Evolutionary conservation across 35 echinoderm and acorn worm genomes (phyloP), one percentile per base, ranked within the genome.

Genomic region (Hemicentrotus pulcherrimus): DNA sequence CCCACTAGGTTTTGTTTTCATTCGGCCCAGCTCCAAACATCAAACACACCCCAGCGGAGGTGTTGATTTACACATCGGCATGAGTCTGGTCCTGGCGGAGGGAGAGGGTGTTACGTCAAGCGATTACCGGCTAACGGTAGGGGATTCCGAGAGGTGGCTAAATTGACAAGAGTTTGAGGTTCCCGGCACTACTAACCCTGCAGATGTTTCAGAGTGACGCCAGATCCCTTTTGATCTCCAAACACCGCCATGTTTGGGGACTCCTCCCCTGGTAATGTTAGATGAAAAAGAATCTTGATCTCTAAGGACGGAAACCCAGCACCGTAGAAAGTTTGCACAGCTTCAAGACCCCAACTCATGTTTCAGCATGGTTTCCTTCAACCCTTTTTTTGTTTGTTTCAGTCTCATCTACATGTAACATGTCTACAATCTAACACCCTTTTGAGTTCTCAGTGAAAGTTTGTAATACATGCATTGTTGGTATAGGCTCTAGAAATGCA

Each of bases 11-110:
- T 78, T 22, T 78, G 65, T 78, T 78, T 78, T 78, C 65, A 78
- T 78, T 78, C 19, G 65, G 28, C 65, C 65, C 19, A 28, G 65
- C 65, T 78, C 65, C 22, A 28, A 78, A 78, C 22, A 78, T 78
- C 65, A 90, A 35, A 90, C 88, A 32, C 88, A 90, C 88, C 19
- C 88, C 88, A n/a, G 5, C 24, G 46, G 32, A 90, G 88, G 88
- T 90, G 88, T 90, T 90, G 88, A 90, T 90, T 90, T 90, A 90
- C 88, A 47, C 88, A 90, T 33, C 32, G 22, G 32, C 15, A 8
- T 45, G n/a, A 15, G 18, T 22, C 18, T 30, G 6, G 46, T 90
- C 88, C 88, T 33, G 7, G 52, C 52, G 52, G 52, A 32, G 15
- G 32, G 87, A 30, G 88, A 90, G 31, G 24, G 31, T 41, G 88